A percentile compares a stretch with the other conserved stretches of the same genome.
Conservation (phyloP, 2,888 invertebrate genomes). For the Hemistola chrysoprasaria region DNA sequence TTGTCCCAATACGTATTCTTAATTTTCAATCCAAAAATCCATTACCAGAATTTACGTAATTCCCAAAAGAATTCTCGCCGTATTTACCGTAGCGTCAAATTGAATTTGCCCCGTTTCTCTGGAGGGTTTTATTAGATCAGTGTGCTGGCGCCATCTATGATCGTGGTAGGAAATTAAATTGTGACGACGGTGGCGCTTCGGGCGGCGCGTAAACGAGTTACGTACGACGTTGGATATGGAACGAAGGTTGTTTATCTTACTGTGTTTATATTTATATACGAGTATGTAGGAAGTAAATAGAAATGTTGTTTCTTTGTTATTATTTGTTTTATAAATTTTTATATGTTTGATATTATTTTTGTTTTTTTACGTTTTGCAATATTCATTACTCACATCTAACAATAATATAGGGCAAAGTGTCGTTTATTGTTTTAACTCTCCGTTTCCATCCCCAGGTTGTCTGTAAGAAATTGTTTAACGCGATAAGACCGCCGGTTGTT, state of each 20-base stretch:
- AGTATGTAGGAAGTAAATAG: too few relatives aligned
- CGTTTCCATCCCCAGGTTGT: too few relatives aligned
- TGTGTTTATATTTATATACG: constrained; percentile 1
- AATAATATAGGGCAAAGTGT: too few relatives aligned
- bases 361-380: too few relatives aligned
- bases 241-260: constrained; percentile 1
- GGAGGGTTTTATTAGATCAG: constrained; percentile 46
- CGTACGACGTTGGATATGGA: constrained; percentile 23
- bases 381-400: too few relatives aligned
- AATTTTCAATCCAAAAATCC: constrained; percentile 23
- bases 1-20: background rate
- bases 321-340: too few relatives aligned
- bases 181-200: constrained; percentile 26
- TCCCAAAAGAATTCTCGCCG: constrained; percentile 28
- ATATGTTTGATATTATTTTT: too few relatives aligned
- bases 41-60: constrained; percentile 25
- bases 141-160: constrained; percentile 54
- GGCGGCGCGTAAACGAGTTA: constrained; percentile 24
- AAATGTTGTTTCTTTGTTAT: too few relatives aligned
- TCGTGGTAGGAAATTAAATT: constrained; percentile 46
- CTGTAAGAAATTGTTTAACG: too few relatives aligned
- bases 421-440: too few relatives aligned
- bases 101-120: constrained; percentile 37
- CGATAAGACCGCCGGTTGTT: too few relatives aligned
- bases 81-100: constrained; percentile 45